Conservation (phyloP, 2,113 vertebrate genomes). For the Protomyctophum bolini region DNA sequence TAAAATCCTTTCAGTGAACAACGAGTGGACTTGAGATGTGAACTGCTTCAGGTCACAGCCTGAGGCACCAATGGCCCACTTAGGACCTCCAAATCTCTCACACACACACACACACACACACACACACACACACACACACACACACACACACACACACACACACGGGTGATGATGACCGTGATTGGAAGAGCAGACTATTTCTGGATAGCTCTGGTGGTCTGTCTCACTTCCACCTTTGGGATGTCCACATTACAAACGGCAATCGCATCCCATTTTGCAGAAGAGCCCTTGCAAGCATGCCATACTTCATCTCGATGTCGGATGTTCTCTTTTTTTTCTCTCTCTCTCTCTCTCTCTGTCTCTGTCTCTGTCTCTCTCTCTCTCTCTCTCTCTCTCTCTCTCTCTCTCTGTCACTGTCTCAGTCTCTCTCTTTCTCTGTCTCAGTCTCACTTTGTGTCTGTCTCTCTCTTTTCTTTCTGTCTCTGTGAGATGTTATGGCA, state of each 20-base stretch:
- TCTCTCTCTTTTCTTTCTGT: not conserved
- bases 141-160: not conserved
- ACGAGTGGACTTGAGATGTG: constrained; percentile 37
- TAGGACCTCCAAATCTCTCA: constrained; percentile 7
- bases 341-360: not conserved
- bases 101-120: too few relatives aligned
- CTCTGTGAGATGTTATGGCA: constrained; percentile 44
- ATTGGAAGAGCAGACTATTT: constrained; percentile 60
- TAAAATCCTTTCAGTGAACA: constrained; percentile 17
- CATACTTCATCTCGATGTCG: constrained; percentile 69
- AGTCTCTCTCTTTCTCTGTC: not conserved
- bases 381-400: not conserved
- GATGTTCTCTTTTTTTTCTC: constrained; percentile 36
- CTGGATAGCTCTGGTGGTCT: constrained; percentile 54
- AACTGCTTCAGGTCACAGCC: constrained; percentile 35
- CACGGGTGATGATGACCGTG: constrained; percentile 24
- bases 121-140: not conserved
- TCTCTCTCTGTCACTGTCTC: not conserved
- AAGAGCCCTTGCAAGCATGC: constrained; percentile 55
- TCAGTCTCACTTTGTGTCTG: not conserved
- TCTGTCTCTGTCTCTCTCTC: not conserved
- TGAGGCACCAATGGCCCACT: constrained; percentile 21
- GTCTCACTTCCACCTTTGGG: constrained; percentile 65
- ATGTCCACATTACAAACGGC: constrained; percentile 63
- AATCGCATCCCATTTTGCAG: constrained; percentile 54